Conservation (phyloP, 2,113 vertebrate genomes). For the Burhinus oedicnemus region DNA sequence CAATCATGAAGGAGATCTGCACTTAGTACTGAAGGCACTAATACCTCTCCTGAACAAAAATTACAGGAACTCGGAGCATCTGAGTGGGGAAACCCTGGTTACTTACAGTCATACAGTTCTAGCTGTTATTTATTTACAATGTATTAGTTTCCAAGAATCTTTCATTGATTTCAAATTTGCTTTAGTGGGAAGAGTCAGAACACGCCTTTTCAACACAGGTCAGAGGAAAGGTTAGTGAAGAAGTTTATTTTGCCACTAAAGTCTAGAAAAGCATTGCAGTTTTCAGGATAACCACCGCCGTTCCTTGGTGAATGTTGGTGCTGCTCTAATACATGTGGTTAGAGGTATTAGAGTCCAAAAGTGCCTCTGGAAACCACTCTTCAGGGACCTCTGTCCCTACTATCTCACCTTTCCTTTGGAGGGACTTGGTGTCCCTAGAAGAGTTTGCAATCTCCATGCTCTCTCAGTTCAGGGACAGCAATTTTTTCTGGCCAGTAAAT, state of each 20-base stretch:
- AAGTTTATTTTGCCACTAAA: neutral
- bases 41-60: neutral
- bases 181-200: neutral
- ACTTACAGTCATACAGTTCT: neutral
- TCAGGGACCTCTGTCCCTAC: neutral
- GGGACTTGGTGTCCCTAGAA: neutral
- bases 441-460: neutral
- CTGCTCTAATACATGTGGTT: neutral
- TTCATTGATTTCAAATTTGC: neutral
- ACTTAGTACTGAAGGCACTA: neutral
- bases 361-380: neutral
- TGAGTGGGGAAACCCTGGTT: neutral
- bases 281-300: neutral
- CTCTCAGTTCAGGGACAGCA: neutral
- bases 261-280: neutral
- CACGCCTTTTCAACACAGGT: neutral
- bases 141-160: neutral
- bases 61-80: neutral
- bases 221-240: neutral
- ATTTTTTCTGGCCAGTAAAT: neutral
- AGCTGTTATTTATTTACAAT: neutral
- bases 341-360: neutral
- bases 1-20: neutral
- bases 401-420: neutral
- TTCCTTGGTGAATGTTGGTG: neutral